Base-by-base conservation (phyloP, 2,797 vertebrate genomes). In the Sparus aurata region DNA sequence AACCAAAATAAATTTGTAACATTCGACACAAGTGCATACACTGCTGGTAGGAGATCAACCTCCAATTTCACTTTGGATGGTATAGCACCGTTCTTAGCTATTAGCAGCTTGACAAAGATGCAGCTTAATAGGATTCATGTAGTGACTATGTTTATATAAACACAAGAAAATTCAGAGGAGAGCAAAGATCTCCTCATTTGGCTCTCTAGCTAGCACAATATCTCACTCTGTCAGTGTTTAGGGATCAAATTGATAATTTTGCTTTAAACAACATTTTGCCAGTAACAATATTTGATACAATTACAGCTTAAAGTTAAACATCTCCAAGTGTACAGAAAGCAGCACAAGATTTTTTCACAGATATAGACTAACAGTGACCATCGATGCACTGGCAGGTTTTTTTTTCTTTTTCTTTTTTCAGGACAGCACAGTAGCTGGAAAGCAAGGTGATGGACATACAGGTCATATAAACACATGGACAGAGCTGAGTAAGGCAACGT, bases 401-500 rank as follows among this genome's bases (percentile, higher is more conserved):
- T 83, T 79, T 84, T 73, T 74, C 60, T 57, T 65, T 49, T 67
- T 78, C 63, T 86, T 69, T 83, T 77, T 65, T 89, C 79, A 91
- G 83, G 89, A 93, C 90, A 94, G 92, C 92, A 93, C 91, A 86
- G 88, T 87, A 92, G 93, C 94, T 93, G 91, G 86, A 91, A 95
- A 95, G 95, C 94, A 87, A 94, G 88, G 91, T 93, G 92, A 94
- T 88, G 91, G 93, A 91, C 91, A 91, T 76, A 94, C 91, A 75
- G 90, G 90, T 93, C 93, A 93, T 92, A 94, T 82, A 86, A 94
- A 94, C 91, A 94, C 91, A 91, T 84, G 88, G 91, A 93, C 92
- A 94, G 93, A 95, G 95, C 93, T 90, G 91, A 94, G 94, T 96
- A 96, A 96, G 95, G 95, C 95, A 96, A 95, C 95, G 83, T 91